Base-by-base conservation (phyloP, 2,888 invertebrate species). In the Nycteola revayana region DNA sequence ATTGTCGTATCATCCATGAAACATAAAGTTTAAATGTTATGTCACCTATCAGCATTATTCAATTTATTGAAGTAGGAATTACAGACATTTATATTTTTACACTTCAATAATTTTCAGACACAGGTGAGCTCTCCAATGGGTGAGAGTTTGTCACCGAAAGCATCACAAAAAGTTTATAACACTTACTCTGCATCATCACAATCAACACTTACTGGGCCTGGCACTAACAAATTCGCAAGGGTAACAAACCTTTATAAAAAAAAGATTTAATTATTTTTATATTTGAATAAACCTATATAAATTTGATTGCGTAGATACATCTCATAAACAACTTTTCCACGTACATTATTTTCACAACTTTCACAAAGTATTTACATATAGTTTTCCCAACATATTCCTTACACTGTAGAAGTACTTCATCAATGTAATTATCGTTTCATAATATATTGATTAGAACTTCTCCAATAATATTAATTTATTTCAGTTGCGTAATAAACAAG, bases 61-160 rank as follows among this genome's bases (percentile, higher is more conserved):
- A n/a, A n/a, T n/a, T n/a, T n/a, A n/a, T n/a, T n/a, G n/a, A n/a
- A n/a, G n/a, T n/a, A n/a, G n/a, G n/a, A n/a, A n/a, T n/a, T n/a
- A n/a, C n/a, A n/a, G n/a, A n/a, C n/a, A n/a, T n/a, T n/a, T n/a
- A n/a, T n/a, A n/a, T n/a, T 14, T 14, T 14, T 14, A 14, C 2
- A 14, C 14, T 5, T 46, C n/a, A 42, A 28, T 34, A 33, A 55
- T 63, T 84, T 88, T 77, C 87, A 88, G 87, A 86, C 84, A 81
- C 78, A 75, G 70, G 51, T 68, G 60, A 77, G 69, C 80, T 86
- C 86, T 86, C 76, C 80, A 51, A 43, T 58, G 51, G 69, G 70
- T 58, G 88, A 88, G 84, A 87, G 80, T 76, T 82, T 88, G 73
- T 76, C 85, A 76, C 75, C 83, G 78, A 89, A 75, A 81, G 84